These are phyloP conservation scores for Pachyuromys duprasi DNA, from an alignment of 2,797 vertebrate genomes.

Conservation along the genomic window DNA sequence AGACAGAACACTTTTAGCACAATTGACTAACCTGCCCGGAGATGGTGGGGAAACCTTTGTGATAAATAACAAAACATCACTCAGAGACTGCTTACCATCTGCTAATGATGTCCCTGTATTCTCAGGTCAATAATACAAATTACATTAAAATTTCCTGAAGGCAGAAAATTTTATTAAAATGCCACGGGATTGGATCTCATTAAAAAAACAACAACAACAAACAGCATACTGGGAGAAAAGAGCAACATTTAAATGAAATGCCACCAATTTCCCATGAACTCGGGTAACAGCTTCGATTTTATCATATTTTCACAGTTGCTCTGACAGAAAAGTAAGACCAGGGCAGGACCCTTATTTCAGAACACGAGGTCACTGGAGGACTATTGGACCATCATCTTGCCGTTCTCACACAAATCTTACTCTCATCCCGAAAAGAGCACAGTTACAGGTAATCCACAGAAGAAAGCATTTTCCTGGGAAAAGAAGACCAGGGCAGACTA, in stretches of 20 bases:
- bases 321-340: conserved; percentile 34
- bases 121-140: conserved; percentile 75
- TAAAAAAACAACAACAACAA: conserved; percentile 65
- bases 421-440: conserved; percentile 69
- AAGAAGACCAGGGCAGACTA: conserved; percentile 65
- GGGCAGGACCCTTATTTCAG: conserved; percentile 66
- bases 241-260: conserved; percentile 73
- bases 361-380: conserved; percentile 20
- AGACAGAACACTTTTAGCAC: conserved; percentile 16
- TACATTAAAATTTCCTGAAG: conserved; percentile 56
- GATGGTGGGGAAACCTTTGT: conserved; percentile 59
- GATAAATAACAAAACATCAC: conserved; percentile 74
- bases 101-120: conserved; percentile 63
- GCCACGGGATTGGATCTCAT: conserved; percentile 52
- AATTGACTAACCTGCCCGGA: conserved; percentile 43
- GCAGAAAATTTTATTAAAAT: conserved; percentile 71
- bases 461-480: conserved; percentile 66
- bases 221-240: conserved; percentile 25
- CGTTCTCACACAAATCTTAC: conserved; percentile 64
- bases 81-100: conserved; percentile 68
- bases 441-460: conserved; percentile 69
- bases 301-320: conserved; percentile 68
- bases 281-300: conserved; percentile 59
- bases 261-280: conserved; percentile 73
- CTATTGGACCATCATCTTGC: conserved; percentile 50